A percentile compares a stretch with the other conserved stretches of the same genome.
Evolutionary conservation across 2,797 vertebrate genomes (phyloP).

Genomic region (Eleutherodactylus coqui): DNA sequence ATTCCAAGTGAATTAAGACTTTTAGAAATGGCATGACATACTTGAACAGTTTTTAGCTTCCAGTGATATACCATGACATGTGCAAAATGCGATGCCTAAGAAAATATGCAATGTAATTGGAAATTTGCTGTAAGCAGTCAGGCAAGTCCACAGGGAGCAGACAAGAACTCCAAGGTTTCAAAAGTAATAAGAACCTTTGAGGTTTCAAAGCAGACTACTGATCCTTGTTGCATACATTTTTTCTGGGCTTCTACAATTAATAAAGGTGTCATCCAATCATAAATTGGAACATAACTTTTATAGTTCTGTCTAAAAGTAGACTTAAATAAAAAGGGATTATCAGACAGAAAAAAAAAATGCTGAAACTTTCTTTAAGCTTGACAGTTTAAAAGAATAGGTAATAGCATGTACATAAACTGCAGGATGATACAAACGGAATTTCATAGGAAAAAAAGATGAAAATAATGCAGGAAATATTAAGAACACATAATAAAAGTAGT

Average conservation of each 20-base stretch:
- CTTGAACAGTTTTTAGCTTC: conserved; percentile 50
- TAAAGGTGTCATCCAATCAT: conserved; percentile 57
- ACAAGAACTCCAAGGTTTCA: conserved; percentile 58
- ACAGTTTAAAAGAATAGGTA: conserved; percentile 7
- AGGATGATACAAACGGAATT: not conserved
- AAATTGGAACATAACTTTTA: conserved; percentile 44
- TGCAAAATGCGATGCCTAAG: conserved; percentile 54
- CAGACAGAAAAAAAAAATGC: not conserved
- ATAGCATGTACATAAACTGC: not conserved
- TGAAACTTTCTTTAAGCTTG: not conserved
- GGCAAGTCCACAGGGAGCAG: conserved; percentile 55
- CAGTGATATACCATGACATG: conserved; percentile 59
- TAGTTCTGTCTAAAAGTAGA: conserved; percentile 13
- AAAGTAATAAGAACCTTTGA: conserved; percentile 61
- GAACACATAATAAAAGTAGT: too few relatives aligned
- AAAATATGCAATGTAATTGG: conserved; percentile 62
- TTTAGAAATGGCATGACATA: conserved; percentile 50
- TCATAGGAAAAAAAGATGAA: not conserved
- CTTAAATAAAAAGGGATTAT: conserved; percentile 24
- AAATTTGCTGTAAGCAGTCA: conserved; percentile 60
- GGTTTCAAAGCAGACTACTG: conserved; percentile 59
- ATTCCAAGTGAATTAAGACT: conserved; percentile 55
- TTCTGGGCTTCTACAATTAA: conserved; percentile 52
- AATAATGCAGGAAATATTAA: not conserved
- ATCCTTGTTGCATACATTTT: conserved; percentile 46